Percentiles rank a stretch among this genome's conserved stretches.
These are phyloP conservation scores for Oxyura jamaicensis DNA, from an alignment of 2,113 vertebrate genomes.

Conservation along the genomic window DNA sequence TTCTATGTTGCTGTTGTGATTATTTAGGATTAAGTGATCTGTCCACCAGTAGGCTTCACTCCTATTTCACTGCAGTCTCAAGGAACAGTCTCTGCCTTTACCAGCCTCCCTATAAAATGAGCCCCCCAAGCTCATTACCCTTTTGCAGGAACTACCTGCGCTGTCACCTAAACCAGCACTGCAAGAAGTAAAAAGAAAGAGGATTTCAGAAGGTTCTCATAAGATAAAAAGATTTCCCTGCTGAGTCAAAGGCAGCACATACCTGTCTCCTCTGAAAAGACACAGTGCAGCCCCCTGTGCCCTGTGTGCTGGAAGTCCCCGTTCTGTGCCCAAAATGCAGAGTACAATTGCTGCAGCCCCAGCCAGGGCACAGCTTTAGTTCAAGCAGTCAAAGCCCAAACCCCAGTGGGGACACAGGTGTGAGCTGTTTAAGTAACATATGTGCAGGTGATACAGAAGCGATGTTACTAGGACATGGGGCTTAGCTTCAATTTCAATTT, in stretches of 20 bases:
- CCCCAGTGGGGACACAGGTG: not conserved
- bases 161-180: not conserved
- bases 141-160: not conserved
- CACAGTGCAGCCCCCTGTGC: not conserved
- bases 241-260: not conserved
- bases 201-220: not conserved
- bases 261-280: not conserved
- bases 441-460: not conserved
- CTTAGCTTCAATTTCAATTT: constrained; percentile 26
- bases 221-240: not conserved
- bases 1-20: not conserved
- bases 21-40: not conserved
- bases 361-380: not conserved
- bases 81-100: not conserved
- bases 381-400: not conserved
- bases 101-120: not conserved
- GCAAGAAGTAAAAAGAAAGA: not conserved
- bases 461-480: not conserved
- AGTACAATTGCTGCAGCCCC: not conserved
- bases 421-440: not conserved
- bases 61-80: not conserved
- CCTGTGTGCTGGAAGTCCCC: not conserved
- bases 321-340: not conserved
- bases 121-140: not conserved
- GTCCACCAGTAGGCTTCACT: not conserved